A percentile compares a stretch with the other conserved stretches of the same genome.
These are phyloP conservation scores for Oncorhynchus gorbuscha DNA, from an alignment of 2,113 vertebrate genomes.

Conservation along the genomic window DNA sequence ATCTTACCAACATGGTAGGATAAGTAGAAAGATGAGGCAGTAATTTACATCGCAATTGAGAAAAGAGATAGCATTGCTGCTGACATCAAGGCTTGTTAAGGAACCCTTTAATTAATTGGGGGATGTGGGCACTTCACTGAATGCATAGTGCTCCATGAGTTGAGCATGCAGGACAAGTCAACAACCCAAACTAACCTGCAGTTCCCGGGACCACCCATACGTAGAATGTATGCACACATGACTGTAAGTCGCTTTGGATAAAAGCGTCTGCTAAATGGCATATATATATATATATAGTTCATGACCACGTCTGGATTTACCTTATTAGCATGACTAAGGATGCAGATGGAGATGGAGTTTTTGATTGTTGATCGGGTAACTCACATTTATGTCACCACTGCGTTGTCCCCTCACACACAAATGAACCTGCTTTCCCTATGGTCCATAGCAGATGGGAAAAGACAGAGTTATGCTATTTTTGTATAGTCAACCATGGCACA, in stretches of 20 bases:
- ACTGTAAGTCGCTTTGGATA: too few relatives aligned
- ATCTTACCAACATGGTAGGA: slow-evolving; percentile 41
- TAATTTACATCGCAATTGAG: slow-evolving; percentile 53
- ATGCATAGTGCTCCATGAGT: slow-evolving; percentile 26
- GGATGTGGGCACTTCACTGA: slow-evolving; percentile 26
- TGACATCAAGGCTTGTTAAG: slow-evolving; percentile 44
- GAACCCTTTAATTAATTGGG: slow-evolving; percentile 43
- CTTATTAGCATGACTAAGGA: not conserved
- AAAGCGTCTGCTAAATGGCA: too few relatives aligned
- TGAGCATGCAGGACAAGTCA: not conserved
- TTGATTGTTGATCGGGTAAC: not conserved
- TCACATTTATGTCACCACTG: slow-evolving; percentile 21
- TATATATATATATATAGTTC: too few relatives aligned
- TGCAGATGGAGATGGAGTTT: not conserved
- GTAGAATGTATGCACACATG: too few relatives aligned
- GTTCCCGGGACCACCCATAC: too few relatives aligned
- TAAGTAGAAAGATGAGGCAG: slow-evolving; percentile 43
- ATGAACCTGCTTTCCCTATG: slow-evolving; percentile 56
- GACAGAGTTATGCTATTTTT: slow-evolving; percentile 65
- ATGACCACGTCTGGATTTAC: not conserved
- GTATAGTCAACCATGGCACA: slow-evolving; percentile 63
- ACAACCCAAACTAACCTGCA: not conserved
- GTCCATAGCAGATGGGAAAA: slow-evolving; percentile 49
- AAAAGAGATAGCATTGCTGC: slow-evolving; percentile 45
- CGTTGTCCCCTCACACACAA: slow-evolving; percentile 47